A percentile compares a stretch with the other conserved stretches of the same genome.
Evolutionary conservation across 2,888 invertebrate species (phyloP).

Genomic region (Nemapogon koenigi): DNA sequence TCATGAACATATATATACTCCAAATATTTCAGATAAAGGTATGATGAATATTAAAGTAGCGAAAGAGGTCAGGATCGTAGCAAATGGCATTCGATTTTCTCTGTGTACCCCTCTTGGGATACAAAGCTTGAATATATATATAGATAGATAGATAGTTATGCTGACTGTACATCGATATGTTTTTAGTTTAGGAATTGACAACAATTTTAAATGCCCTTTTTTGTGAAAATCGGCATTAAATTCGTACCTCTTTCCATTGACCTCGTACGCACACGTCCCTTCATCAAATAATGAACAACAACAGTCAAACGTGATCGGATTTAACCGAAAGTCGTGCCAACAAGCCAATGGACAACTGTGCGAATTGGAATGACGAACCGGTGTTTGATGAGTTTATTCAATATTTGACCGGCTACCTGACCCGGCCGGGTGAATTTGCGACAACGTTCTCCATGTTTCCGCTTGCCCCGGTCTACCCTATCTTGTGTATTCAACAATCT

Average conservation of each 20-base stretch:
- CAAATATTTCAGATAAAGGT: no score
- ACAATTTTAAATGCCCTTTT: not conserved
- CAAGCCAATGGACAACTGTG: not conserved
- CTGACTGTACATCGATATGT: no score
- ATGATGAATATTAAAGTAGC: no score
- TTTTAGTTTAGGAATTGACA: no score
- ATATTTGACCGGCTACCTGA: slow-evolving; percentile 9
- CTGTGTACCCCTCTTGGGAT: no score
- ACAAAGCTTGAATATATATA: no score
- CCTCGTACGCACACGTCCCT: slow-evolving; percentile 7
- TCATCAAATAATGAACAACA: slow-evolving; percentile 8
- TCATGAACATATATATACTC: no score
- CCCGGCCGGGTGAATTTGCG: not conserved
- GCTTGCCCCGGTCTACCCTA: not conserved
- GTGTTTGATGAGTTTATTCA: slow-evolving; percentile 9
- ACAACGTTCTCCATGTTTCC: not conserved
- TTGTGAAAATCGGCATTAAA: slow-evolving; percentile 6
- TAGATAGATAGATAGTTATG: no score
- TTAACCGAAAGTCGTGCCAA: slow-evolving; percentile 5
- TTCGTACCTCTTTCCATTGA: slow-evolving; percentile 1
- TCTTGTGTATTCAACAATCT: no score
- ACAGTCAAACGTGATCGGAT: slow-evolving; percentile 8
- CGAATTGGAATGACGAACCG: slow-evolving; percentile 5
- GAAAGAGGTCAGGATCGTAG: no score
- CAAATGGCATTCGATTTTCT: no score